Conservation (phyloP, 2,113 vertebrate species). For the Peromyscus polionotus region DNA sequence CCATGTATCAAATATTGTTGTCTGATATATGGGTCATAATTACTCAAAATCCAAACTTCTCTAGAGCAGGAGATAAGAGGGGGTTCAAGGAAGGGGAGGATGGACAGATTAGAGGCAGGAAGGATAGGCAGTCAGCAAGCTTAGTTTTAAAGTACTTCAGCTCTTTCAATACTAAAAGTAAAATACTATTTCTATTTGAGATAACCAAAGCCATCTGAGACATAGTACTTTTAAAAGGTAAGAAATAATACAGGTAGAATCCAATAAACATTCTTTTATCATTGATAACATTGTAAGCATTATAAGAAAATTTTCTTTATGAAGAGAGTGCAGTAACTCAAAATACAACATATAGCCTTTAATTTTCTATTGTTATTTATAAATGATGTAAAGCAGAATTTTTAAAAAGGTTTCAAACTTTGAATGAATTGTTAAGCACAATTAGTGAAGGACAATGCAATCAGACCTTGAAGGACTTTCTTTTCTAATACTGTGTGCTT, state of each 20-base stretch:
- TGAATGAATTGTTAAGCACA: slow-evolving; percentile 76
- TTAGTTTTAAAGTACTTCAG: not conserved
- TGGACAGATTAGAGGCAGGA: not conserved
- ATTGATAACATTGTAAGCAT: slow-evolving; percentile 18
- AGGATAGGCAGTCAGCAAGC: not conserved
- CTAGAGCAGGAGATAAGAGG: not conserved
- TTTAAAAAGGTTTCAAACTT: slow-evolving; percentile 60
- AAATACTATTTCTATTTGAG: not conserved
- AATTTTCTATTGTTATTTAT: slow-evolving; percentile 80
- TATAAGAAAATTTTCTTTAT: slow-evolving; percentile 59
- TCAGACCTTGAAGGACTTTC: slow-evolving; percentile 79
- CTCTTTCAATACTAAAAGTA: slow-evolving; percentile 25
- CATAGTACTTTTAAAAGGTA: not conserved
- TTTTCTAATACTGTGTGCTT: slow-evolving; percentile 59
- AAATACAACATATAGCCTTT: slow-evolving; percentile 33
- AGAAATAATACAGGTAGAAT: slow-evolving; percentile 1
- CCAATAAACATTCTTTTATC: not conserved
- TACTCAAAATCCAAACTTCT: slow-evolving; percentile 1
- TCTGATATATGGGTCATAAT: not conserved
- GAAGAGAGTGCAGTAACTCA: slow-evolving; percentile 54
- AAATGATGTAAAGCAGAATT: slow-evolving; percentile 63
- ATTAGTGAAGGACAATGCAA: slow-evolving; percentile 81
- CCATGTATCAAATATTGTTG: not conserved
- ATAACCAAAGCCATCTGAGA: not conserved
- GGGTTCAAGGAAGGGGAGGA: not conserved